Percentiles rank a stretch among this genome's conserved stretches.
Evolutionary conservation across 2,113 vertebrate genomes (phyloP).

Genomic region (Coptodon bakossiorum): DNA sequence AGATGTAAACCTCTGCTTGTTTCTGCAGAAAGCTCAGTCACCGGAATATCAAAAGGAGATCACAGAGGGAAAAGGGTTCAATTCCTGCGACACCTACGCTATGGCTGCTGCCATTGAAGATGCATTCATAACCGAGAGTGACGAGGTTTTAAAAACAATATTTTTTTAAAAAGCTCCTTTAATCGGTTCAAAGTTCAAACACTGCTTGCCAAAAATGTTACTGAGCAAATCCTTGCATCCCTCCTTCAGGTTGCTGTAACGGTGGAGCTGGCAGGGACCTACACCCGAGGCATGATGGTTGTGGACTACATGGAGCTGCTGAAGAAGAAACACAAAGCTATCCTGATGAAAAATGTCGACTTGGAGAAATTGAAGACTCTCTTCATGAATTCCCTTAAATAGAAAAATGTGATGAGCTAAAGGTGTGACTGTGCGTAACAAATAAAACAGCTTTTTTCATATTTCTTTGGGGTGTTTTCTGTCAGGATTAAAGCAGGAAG

Average conservation of each 20-base stretch:
- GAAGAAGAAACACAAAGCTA: slow-evolving; percentile 60
- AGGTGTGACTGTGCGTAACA: not conserved
- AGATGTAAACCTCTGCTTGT: not conserved
- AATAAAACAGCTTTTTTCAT: not conserved
- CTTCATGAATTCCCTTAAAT: slow-evolving; percentile 61
- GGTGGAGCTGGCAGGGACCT: slow-evolving; percentile 58
- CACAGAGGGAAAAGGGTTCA: slow-evolving; percentile 46
- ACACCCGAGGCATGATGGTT: slow-evolving; percentile 71
- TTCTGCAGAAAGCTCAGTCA: not conserved
- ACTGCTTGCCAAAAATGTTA: not conserved
- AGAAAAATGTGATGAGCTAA: not conserved
- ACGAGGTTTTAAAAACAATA: not conserved
- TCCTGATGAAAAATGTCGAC: slow-evolving; percentile 65
- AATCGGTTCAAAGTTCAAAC: not conserved
- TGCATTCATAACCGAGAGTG: slow-evolving; percentile 33
- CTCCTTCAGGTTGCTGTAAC: slow-evolving; percentile 37
- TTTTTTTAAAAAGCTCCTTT: not conserved
- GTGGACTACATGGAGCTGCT: slow-evolving; percentile 58
- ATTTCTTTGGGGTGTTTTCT: not conserved
- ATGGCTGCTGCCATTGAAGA: slow-evolving; percentile 70
- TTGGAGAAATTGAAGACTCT: slow-evolving; percentile 61
- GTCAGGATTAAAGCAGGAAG: not conserved
- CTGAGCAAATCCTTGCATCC: not conserved
- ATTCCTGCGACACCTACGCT: slow-evolving; percentile 71
- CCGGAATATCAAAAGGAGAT: slow-evolving; percentile 17